A percentile compares a stretch with the other conserved stretches of the same genome.
These are phyloP conservation scores for Leucophenga maculata DNA, from an alignment of 2,888 invertebrate genomes.

Conservation along the genomic window DNA sequence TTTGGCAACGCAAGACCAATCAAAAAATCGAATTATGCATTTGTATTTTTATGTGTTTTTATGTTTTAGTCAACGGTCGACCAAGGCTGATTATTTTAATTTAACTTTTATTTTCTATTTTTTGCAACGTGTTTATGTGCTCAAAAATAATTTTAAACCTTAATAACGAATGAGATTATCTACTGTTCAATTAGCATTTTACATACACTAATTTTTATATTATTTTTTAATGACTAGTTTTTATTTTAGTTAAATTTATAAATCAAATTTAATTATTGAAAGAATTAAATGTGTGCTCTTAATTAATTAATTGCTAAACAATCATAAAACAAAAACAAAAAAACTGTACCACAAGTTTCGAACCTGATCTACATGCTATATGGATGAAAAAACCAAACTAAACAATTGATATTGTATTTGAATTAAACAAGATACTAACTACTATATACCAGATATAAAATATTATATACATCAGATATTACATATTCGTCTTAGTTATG, in stretches of 20 bases:
- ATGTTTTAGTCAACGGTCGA: conserved; percentile 40
- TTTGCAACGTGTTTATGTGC: conserved; percentile 29
- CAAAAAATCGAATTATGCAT: conserved; percentile 6
- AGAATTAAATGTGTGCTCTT: conserved; percentile 14
- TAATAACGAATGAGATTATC: too few relatives aligned
- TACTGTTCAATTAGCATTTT: too few relatives aligned
- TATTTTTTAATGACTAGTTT: neutral
- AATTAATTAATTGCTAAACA: conserved; percentile 49
- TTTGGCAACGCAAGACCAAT: neutral
- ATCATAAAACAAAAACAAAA: conserved; percentile 60
- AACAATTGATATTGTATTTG: conserved; percentile 10
- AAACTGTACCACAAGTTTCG: conserved; percentile 59
- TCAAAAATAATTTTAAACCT: conserved; percentile 15
- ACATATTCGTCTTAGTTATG: conserved; percentile 12
- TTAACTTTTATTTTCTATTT: conserved; percentile 12
- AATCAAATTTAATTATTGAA: conserved; percentile 37
- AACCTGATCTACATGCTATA: conserved; percentile 55
- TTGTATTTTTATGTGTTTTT: neutral
- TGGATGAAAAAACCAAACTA: neutral
- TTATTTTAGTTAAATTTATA: conserved; percentile 36
- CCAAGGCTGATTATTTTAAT: conserved; percentile 60
- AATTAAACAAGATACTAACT: conserved; percentile 10
- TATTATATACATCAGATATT: conserved; percentile 30
- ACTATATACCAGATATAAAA: conserved; percentile 38
- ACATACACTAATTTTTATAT: neutral